Evolutionary conservation across 2,113 vertebrate genomes (phyloP).

Genomic region (Syngnathus typhle): DNA sequence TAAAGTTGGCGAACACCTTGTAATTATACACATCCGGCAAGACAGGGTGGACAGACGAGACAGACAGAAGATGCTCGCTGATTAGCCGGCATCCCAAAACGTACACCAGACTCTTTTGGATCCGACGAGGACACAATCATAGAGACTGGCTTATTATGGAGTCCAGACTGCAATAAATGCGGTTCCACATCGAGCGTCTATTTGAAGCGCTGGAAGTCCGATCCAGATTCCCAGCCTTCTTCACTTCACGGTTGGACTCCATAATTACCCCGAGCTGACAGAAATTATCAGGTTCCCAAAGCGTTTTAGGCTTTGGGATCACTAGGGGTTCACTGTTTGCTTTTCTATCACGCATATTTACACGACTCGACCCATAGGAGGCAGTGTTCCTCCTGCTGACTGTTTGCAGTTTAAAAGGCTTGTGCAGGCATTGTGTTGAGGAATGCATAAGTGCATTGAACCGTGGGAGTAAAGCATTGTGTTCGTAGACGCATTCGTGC

Average conservation of each 20-base stretch:
- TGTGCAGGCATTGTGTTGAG: constrained; percentile 10
- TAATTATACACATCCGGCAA: constrained; percentile 70
- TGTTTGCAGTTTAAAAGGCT: background rate
- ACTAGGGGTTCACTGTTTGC: constrained; percentile 23
- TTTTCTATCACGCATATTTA: constrained; percentile 6
- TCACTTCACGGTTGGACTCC: constrained; percentile 41
- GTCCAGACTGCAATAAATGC: constrained; percentile 62
- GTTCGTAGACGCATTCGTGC: background rate
- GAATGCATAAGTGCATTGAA: constrained; percentile 42
- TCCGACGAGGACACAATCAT: constrained; percentile 15
- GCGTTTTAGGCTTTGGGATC: constrained; percentile 31
- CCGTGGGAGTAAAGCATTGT: background rate
- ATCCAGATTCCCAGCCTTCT: constrained; percentile 46
- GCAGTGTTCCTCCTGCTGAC: constrained; percentile 58
- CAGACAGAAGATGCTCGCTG: constrained; percentile 31
- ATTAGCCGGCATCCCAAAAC: constrained; percentile 38
- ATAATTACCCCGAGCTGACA: constrained; percentile 46
- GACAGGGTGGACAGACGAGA: constrained; percentile 42
- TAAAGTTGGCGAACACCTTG: constrained; percentile 64
- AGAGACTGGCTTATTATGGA: constrained; percentile 60
- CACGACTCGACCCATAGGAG: constrained; percentile 63
- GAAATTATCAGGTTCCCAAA: constrained; percentile 67
- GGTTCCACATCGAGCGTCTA: constrained; percentile 62
- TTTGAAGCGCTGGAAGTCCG: constrained; percentile 64
- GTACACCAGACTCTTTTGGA: constrained; percentile 18